A percentile compares a stretch with the other conserved stretches of the same genome.
These are phyloP conservation scores for Philopotamus ludificatus DNA, from an alignment of 1,140 invertebrate genomes.

Conservation along the genomic window DNA sequence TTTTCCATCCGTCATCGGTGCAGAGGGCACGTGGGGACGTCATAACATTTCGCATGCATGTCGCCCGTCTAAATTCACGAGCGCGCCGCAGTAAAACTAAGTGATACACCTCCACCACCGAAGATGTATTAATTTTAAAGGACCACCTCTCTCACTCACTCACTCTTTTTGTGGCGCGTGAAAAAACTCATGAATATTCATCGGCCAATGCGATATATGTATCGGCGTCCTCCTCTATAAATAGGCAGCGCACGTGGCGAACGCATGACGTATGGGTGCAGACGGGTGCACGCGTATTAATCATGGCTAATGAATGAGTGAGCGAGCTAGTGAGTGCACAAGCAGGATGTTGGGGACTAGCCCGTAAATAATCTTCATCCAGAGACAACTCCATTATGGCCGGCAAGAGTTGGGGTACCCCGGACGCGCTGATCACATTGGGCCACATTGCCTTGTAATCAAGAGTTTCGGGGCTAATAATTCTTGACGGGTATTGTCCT, in stretches of 20 bases:
- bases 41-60: background rate
- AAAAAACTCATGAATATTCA: constrained; percentile 20
- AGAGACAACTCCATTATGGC: background rate
- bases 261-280: constrained; percentile 3
- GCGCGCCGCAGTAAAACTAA: constrained; percentile 1
- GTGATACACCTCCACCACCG: background rate
- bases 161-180: background rate
- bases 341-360: constrained; percentile 15
- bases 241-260: background rate
- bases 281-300: constrained; percentile 30
- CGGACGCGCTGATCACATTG: no score
- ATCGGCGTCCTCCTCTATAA: background rate
- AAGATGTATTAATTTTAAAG: constrained; percentile 15
- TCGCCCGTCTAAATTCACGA: background rate
- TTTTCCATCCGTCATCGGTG: background rate
- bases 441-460: no score
- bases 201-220: background rate
- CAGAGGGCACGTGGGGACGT: background rate
- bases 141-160: constrained; percentile 2
- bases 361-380: background rate
- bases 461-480: background rate
- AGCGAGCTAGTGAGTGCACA: no score
- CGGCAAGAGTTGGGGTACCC: background rate
- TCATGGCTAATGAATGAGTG: constrained; percentile 36
- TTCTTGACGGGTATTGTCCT: no score